phyloP scores from a whole-genome alignment of 1,140 invertebrate species.

The Trachymyrmex septentrionalis region DNA sequence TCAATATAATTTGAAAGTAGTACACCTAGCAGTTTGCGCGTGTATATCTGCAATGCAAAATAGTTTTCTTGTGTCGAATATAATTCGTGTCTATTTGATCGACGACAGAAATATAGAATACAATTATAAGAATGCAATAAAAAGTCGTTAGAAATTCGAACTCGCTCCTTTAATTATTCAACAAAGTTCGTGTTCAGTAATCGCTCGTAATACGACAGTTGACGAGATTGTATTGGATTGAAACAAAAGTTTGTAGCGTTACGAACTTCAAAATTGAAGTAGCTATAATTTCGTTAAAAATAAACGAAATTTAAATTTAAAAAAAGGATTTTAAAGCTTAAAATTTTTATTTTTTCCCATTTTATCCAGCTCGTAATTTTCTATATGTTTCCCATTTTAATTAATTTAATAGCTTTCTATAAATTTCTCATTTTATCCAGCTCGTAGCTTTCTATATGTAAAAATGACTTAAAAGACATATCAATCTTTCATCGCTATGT shows the following conservation, averaged over 20 bases:
- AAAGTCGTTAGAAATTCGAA: constrained; percentile 29
- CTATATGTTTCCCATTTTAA: too few species aligned
- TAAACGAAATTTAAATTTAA: too few species aligned
- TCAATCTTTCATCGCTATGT: neutral
- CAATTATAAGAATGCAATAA: constrained; percentile 35
- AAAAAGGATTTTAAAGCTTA: neutral
- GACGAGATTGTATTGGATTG: constrained; percentile 8
- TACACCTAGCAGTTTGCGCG: neutral
- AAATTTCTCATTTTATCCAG: too few species aligned
- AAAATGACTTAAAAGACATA: too few species aligned
- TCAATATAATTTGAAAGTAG: constrained; percentile 34
- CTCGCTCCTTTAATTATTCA: constrained; percentile 30
- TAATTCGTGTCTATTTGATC: constrained; percentile 30
- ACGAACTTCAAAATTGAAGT: too few species aligned
- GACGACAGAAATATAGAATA: constrained; percentile 31
- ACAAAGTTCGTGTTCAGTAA: neutral
- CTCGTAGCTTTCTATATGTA: too few species aligned
- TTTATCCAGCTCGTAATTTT: too few species aligned
- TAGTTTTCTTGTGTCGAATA: constrained; percentile 15
- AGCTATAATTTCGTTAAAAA: too few species aligned
- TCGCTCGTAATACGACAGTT: neutral
- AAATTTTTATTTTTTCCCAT: neutral
- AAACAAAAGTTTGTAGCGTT: too few species aligned
- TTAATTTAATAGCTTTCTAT: too few species aligned
- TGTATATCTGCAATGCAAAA: neutral